Conservation (phyloP, 2,888 invertebrate species). For the Proisotoma minuta region DNA sequence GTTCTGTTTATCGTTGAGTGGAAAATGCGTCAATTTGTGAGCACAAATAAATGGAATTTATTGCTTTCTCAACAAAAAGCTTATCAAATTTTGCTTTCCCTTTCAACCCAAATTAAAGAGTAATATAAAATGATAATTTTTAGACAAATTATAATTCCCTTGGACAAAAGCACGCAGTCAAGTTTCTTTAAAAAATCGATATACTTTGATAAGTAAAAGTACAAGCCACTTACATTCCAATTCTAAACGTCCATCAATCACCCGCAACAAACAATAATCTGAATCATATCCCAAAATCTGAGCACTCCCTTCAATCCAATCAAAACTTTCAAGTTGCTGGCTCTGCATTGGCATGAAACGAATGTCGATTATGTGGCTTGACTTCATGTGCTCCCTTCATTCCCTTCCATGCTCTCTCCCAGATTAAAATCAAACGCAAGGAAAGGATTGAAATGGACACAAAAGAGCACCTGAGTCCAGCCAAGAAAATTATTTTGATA, state of each 20-base stretch:
- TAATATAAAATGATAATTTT: too few species aligned
- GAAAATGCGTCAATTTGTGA: too few species aligned
- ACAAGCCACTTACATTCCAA: slow-evolving; percentile 10
- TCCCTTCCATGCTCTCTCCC: not conserved
- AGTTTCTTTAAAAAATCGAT: too few species aligned
- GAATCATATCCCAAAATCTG: not conserved
- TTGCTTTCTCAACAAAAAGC: too few species aligned
- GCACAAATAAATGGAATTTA: too few species aligned
- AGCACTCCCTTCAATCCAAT: slow-evolving; percentile 6
- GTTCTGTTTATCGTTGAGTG: too few species aligned
- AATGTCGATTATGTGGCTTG: slow-evolving; percentile 1
- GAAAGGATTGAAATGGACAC: not conserved
- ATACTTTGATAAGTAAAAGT: not conserved
- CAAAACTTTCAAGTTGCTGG: not conserved
- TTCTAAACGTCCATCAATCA: slow-evolving; percentile 14
- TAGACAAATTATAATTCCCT: too few species aligned
- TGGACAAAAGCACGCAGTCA: too few species aligned
- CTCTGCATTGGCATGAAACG: not conserved
- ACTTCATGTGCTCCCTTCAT: not conserved
- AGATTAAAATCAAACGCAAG: not conserved
- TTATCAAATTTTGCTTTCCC: too few species aligned
- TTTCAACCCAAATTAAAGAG: too few species aligned
- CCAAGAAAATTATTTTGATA: too few species aligned
- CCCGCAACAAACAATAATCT: not conserved
- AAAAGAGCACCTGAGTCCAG: slow-evolving; percentile 3